Percentiles rank a stretch among this genome's conserved stretches.
These are phyloP conservation scores for Carcina quercana DNA, from an alignment of 2,888 invertebrate species.

Conservation along the genomic window DNA sequence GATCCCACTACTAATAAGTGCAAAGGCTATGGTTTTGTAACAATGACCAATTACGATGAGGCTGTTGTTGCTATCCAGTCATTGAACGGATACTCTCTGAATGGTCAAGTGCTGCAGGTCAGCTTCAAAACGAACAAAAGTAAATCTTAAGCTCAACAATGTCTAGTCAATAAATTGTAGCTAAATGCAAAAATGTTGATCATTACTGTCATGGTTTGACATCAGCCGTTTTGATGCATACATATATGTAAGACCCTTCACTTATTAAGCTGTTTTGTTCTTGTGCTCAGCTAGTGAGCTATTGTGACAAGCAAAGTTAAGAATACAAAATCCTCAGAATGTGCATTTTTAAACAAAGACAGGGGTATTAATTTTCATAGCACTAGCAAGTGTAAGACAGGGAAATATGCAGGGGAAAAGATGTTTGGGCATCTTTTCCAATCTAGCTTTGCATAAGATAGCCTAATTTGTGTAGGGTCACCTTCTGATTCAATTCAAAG, in stretches of 20 bases:
- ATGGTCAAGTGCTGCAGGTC: conserved; percentile 96
- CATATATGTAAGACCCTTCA: too few species aligned
- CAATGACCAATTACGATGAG: conserved; percentile 99
- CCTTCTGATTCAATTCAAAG: conserved; percentile 20
- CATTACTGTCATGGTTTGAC: conserved; percentile 68
- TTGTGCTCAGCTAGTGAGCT: too few species aligned
- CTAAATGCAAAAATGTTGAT: conserved; percentile 72
- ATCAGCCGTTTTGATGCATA: conserved; percentile 45
- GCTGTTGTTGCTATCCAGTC: conserved; percentile 97
- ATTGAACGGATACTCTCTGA: conserved; percentile 95
- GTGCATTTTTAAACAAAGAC: too few species aligned
- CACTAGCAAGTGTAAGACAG: too few species aligned
- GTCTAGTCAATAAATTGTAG: conserved; percentile 74
- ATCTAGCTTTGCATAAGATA: too few species aligned
- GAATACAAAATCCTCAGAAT: too few species aligned
- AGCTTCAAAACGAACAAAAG: conserved; percentile 97
- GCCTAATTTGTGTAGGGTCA: too few species aligned
- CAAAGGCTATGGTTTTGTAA: conserved; percentile 98
- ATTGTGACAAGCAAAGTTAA: too few species aligned
- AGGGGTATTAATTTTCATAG: too few species aligned
- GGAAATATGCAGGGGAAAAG: too few species aligned
- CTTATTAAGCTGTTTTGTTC: too few species aligned
- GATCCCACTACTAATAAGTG: conserved; percentile 97
- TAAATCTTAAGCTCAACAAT: conserved; percentile 74
- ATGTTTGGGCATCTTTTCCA: too few species aligned